Conservation (phyloP, 2,797 vertebrate genomes). For the Lates japonicus region DNA sequence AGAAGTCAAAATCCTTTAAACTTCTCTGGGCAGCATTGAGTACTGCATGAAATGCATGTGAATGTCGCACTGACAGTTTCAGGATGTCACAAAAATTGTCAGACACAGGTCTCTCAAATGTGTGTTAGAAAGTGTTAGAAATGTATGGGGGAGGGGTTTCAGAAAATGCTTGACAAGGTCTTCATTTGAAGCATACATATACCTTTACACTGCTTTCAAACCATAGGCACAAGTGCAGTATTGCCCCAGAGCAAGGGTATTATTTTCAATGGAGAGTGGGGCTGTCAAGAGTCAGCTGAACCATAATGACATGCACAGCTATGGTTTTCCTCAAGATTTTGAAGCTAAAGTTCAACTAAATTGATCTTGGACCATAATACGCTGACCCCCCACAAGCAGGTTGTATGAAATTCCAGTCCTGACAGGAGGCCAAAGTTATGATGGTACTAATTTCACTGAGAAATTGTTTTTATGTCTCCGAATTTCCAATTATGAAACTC, state of each 20-base stretch:
- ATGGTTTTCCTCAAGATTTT: constrained; percentile 33
- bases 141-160: background rate
- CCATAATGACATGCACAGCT: background rate
- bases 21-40: background rate
- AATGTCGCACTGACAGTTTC: background rate
- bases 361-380: constrained; percentile 22
- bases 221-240: background rate
- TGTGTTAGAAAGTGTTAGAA: background rate
- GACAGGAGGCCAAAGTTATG: constrained; percentile 1
- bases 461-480: background rate
- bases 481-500: background rate
- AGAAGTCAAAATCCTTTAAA: background rate
- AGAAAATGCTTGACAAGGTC: background rate
- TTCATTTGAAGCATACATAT: constrained; percentile 7
- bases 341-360: constrained; percentile 9
- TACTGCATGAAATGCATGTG: background rate
- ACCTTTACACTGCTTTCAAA: constrained; percentile 2
- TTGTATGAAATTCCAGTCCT: background rate
- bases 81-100: background rate
- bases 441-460: constrained; percentile 7
- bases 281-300: constrained; percentile 28
- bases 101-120: background rate
- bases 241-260: constrained; percentile 17
- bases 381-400: constrained; percentile 15
- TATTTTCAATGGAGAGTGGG: constrained; percentile 18